Evolutionary conservation across 2,888 invertebrate species (phyloP), one percentile per base, ranked within the genome.

Genomic region (Ectemnius lituratus): DNA sequence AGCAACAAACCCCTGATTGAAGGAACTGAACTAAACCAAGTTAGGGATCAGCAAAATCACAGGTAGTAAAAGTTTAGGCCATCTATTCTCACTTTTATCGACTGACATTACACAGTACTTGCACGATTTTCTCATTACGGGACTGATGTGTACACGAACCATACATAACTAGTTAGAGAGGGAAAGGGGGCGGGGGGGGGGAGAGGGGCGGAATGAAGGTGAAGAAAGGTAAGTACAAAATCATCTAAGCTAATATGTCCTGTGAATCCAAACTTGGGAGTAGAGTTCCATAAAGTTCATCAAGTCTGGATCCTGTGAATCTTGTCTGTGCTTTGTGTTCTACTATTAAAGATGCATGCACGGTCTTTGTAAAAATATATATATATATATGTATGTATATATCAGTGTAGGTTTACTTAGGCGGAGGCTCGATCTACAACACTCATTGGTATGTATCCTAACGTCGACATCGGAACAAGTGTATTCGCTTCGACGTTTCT

Each of bases 141-240:
- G 72, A 72, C 65, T 49, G 63, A 58, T 70, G 68, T 60, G 62
- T 77, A 76, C 65, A 75, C 62, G 68, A 75, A 78, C 64, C 78
- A 78, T 78, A 82, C 60, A 71, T 37, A 37, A 52, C 67, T 82
- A 82, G n/a, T 75, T 75, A 70, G 65, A 83, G 69, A 58, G 8
- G 37, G 60, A 57, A 11, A 20, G 28, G 57, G 20, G 23, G 70
- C 52, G 18, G 47, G 45, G 28, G 57, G 20, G 23, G 70, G 57
- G 18, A 56, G 45, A n/a, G 37, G 27, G 73, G 71, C 85, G 77
- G 83, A 84, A 37, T 37, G 37, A 37, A 37, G 37, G 37, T 37
- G 37, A 37, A 37, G 76, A 77, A 76, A 83, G 79, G 75, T 89
- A 89, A 89, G 89, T 89, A 89, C 89, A 89, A 89, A 89, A 88